Base-by-base conservation (phyloP, 2,888 invertebrate species). In the Cryptophagus acutangulus region DNA sequence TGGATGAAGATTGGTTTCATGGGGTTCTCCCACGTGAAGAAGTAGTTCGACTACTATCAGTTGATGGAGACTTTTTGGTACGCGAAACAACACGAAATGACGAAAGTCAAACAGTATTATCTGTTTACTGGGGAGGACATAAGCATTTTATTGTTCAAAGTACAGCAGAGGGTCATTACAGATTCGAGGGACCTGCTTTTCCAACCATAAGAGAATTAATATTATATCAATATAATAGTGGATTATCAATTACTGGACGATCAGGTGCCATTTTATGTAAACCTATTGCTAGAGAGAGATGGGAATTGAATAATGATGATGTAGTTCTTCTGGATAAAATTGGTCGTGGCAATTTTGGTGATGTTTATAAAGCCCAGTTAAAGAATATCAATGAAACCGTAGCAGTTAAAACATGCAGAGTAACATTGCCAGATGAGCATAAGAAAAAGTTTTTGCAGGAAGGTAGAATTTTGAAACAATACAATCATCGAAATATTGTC, bases 141-240 rank as follows among this genome's bases (percentile, higher is more conserved):
- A 93, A 93, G 66, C 95, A 96, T 73, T 96, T 96, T 66, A 95
- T 96, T 55, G 93, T 96, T 43, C 95, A 95, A 75, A 92, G 89
- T 10, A 89, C 91, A 2, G 79, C 83, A 3, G 94, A 94, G 88
- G 91, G 90, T 13, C 88, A 89, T 66, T 95, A 83, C 71, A 77
- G 93, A 56, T 94, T 95, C 69, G 95, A 95, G 71, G 95, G 94
- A 1, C 89, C 90, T 3, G 84, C 91, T 2, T 95, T 91, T 70
- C 88, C 92, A 2, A 91, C 91, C 24, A 91, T 96, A 55, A 85
- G 86, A 49, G 94, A 94, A 67, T 74, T 96, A 58, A 89, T 96
- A 49, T 77, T 84, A 52, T 88, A 91, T 74, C 94, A 96, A 69
- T 81, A 84, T 59, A 81, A 85, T 45, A 87, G 88, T 48, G 87